A percentile compares a stretch with the other conserved stretches of the same genome.
These are phyloP conservation scores for Aproaerema taeniolella DNA, from an alignment of 2,888 invertebrate species.

Conservation along the genomic window DNA sequence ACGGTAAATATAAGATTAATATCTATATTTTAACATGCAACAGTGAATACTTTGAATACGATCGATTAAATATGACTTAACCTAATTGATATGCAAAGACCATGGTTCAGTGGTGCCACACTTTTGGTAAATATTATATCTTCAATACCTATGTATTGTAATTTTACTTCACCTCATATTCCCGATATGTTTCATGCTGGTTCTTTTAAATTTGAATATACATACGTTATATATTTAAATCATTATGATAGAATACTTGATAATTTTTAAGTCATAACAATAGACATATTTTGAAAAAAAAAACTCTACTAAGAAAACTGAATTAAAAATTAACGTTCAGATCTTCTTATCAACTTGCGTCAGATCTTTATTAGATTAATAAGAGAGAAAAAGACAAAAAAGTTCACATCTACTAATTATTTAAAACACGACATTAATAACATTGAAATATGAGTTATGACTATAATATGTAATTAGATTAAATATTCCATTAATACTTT, in stretches of 20 bases:
- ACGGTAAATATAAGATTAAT: slow-evolving; percentile 29
- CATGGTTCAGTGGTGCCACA: slow-evolving; percentile 33
- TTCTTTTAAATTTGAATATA: slow-evolving; percentile 30
- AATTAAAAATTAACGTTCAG: too few species aligned
- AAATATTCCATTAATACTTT: not conserved
- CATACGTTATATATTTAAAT: not conserved
- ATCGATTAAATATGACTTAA: slow-evolving; percentile 37
- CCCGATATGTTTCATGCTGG: slow-evolving; percentile 57
- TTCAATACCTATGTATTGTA: too few species aligned
- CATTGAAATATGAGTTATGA: slow-evolving; percentile 19
- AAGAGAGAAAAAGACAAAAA: slow-evolving; percentile 21
- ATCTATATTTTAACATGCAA: slow-evolving; percentile 31
- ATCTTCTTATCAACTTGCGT: slow-evolving; percentile 59
- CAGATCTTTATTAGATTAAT: slow-evolving; percentile 36
- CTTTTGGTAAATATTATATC: slow-evolving; percentile 17
- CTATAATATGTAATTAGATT: slow-evolving; percentile 19
- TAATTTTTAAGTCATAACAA: not conserved
- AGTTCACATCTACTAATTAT: slow-evolving; percentile 16
- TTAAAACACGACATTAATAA: slow-evolving; percentile 34
- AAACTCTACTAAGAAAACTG: too few species aligned
- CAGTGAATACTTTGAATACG: slow-evolving; percentile 35
- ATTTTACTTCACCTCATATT: slow-evolving; percentile 26
- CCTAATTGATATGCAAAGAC: slow-evolving; percentile 60
- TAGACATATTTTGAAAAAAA: too few species aligned
- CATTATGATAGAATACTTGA: not conserved